phyloP scores from a whole-genome alignment of 2,888 invertebrate genomes.

The Smittia aterrima region DNA sequence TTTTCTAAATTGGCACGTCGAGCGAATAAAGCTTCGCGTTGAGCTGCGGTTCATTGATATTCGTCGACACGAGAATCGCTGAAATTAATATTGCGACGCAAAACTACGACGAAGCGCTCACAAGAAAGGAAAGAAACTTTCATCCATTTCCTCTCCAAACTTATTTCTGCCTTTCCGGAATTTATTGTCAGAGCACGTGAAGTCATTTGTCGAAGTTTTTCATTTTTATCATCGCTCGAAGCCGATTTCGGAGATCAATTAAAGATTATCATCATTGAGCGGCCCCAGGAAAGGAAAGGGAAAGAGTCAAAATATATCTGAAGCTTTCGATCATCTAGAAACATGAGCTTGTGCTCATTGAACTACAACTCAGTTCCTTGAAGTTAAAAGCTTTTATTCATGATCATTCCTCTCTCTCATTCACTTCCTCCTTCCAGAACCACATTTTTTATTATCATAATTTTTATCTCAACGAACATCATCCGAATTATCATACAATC shows the following conservation, averaged over 20 bases:
- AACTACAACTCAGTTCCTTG: not conserved
- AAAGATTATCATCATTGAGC: not conserved
- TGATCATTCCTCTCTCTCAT: not conserved
- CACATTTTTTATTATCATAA: not conserved
- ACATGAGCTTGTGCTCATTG: too few species aligned
- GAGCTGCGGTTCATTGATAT: not conserved
- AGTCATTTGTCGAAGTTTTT: not conserved
- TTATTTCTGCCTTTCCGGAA: not conserved
- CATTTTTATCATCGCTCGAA: conserved; percentile 1
- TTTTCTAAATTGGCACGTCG: not conserved
- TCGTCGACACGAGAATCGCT: not conserved
- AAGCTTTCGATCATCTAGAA: too few species aligned
- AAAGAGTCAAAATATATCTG: too few species aligned
- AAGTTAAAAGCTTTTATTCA: not conserved
- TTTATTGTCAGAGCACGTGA: conserved; percentile 14
- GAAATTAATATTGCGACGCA: not conserved
- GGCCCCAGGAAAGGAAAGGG: not conserved
- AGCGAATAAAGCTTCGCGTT: not conserved
- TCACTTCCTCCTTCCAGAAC: not conserved
- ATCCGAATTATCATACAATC: conserved; percentile 4
- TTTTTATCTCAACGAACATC: not conserved
- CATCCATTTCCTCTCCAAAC: not conserved
- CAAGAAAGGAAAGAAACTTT: conserved; percentile 1
- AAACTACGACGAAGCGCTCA: not conserved
- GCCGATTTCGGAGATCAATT: conserved; percentile 3